phyloP scores from a whole-genome alignment of 2,113 vertebrate species.

The Odontophorus gujanensis region DNA sequence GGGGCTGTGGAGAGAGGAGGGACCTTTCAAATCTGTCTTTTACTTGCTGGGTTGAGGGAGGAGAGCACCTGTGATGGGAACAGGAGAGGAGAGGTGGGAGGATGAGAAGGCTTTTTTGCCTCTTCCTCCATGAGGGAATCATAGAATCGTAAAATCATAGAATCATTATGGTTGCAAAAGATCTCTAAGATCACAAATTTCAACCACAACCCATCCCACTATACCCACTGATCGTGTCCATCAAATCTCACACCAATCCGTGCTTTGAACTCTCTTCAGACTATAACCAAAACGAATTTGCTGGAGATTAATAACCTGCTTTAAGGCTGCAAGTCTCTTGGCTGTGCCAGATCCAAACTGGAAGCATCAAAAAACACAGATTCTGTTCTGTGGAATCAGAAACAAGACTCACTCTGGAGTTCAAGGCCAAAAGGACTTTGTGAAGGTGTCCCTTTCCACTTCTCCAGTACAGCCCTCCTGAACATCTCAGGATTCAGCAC shows the following conservation, averaged over 20 bases:
- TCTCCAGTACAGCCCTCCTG: not conserved
- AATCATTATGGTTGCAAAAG: not conserved
- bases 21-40: constrained; percentile 2
- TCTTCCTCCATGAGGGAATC: not conserved
- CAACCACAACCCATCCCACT: too few relatives aligned
- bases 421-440: not conserved
- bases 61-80: not conserved
- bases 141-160: not conserved
- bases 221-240: too few relatives aligned
- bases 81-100: constrained; percentile 32
- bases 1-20: not conserved
- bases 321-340: accelerated
- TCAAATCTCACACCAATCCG: not conserved
- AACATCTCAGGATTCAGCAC: not conserved
- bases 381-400: not conserved
- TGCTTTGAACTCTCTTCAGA: not conserved
- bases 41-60: not conserved
- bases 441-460: not conserved
- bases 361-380: not conserved
- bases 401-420: not conserved
- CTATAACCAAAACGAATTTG: not conserved
- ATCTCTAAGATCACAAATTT: not conserved
- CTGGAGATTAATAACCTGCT: not conserved
- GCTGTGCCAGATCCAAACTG: not conserved
- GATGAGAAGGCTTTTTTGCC: not conserved